A percentile compares a stretch with the other conserved stretches of the same genome.
These are phyloP conservation scores for Andricus curvator DNA, from an alignment of 2,888 invertebrate species.

Conservation along the genomic window DNA sequence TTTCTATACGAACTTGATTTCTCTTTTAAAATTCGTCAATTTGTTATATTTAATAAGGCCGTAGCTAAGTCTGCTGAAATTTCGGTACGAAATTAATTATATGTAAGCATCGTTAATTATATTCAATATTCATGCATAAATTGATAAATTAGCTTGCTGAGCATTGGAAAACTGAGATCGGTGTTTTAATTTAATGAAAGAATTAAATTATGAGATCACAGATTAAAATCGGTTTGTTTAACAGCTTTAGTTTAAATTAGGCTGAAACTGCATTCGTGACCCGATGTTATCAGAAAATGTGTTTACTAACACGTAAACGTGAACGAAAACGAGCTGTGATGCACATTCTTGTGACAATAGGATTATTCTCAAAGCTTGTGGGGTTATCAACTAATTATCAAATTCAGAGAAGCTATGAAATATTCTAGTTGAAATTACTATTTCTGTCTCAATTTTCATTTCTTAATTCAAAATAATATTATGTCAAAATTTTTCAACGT, in stretches of 20 bases:
- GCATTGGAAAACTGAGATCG: background rate
- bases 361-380: conserved; percentile 1
- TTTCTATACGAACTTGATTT: too few relatives aligned
- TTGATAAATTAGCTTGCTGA: background rate
- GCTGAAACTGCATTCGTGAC: background rate
- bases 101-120: too few relatives aligned
- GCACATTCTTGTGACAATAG: conserved; percentile 1
- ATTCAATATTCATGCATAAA: background rate
- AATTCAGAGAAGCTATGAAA: background rate
- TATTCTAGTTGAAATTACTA: too few relatives aligned
- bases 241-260: conserved; percentile 26
- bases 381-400: conserved; percentile 3
- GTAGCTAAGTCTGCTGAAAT: too few relatives aligned
- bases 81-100: too few relatives aligned
- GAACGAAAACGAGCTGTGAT: conserved; percentile 10
- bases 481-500: background rate
- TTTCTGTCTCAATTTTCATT: background rate
- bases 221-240: conserved; percentile 6
- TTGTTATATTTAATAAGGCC: too few relatives aligned
- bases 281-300: conserved; percentile 5
- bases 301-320: conserved; percentile 10
- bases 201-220: conserved; percentile 1
- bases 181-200: conserved; percentile 6
- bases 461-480: background rate
- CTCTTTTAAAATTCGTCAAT: too few relatives aligned